Base-by-base conservation (phyloP, 2,113 vertebrate species). In the Centropristis striata region DNA sequence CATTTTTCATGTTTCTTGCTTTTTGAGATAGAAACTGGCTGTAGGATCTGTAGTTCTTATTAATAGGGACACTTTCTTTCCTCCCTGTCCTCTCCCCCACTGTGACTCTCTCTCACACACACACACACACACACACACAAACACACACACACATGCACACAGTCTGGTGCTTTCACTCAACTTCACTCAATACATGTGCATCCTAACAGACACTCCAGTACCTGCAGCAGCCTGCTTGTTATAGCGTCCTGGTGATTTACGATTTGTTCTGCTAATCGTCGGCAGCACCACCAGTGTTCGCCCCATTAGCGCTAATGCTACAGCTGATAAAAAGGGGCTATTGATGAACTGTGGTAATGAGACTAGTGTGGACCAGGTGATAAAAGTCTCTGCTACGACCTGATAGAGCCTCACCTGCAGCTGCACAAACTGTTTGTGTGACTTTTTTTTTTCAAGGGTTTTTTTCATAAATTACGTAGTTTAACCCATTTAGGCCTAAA, bases 281-380 rank as follows among this genome's bases (percentile, higher is more conserved):
- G 82, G 67, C 72, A 59, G 61, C 13, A 28, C 47, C 63, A 27
- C 47, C 63, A 27, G 51, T 78, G 81, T 72, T 90, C 77, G 69
- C 64, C 51, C 50, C 84, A 87, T 93, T 87, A 86, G 72, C 15
- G 8, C 51, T 82, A 80, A 86, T 82, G 81, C 75, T 85, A 53
- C 54, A 64, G 58, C 73, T 86, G 92, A 93, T 93, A 86, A 86
- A 85, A 83, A 66, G 63, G 11, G 21, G 21, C 79, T 70, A 71
- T 81, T 92, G 83, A 92, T 81, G 72, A 86, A 67, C 47, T 75
- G 80, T 61, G 60, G 44, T 83, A 86, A 90, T 83, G 71, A 87
- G 65, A 14, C 39, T 2, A 27, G 39, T 67, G 67, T 39, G 51
- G 57, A 37, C 27, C 57, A 66, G 27, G 68, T 77, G 58, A 80